Percentiles rank a stretch among this genome's conserved stretches.
Evolutionary conservation across 2,888 invertebrate species (phyloP).

Genomic region (Leptinotarsa peninsularis): DNA sequence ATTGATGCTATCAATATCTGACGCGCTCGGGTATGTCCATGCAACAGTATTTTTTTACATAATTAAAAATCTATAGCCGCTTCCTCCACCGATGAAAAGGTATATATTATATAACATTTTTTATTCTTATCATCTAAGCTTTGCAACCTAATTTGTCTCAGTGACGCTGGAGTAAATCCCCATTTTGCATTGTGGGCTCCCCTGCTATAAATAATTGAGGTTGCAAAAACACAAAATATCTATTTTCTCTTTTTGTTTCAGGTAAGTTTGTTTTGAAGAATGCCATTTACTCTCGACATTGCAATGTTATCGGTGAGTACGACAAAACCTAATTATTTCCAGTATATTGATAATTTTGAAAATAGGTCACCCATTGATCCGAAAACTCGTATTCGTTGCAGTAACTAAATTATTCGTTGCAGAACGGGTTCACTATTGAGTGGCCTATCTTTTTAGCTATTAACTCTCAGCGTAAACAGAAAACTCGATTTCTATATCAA

Average conservation of each 20-base stretch:
- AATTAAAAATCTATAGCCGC: no score
- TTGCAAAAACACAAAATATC: background rate
- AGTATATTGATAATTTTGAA: slow-evolving; percentile 1
- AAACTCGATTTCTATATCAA: background rate
- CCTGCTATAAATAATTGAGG: no score
- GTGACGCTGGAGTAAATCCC: no score
- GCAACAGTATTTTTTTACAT: no score
- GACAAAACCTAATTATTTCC: background rate
- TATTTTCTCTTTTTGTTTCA: slow-evolving; percentile 9
- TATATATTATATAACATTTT: no score
- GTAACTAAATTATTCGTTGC: background rate
- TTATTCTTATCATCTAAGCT: no score
- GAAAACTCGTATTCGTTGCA: background rate
- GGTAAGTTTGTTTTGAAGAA: slow-evolving; percentile 8
- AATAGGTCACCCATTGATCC: slow-evolving; percentile 5
- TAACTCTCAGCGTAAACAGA: background rate
- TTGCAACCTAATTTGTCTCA: no score
- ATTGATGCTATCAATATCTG: no score
- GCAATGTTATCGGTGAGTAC: slow-evolving; percentile 8
- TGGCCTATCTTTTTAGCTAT: background rate
- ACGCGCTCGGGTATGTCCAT: no score
- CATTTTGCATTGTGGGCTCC: no score
- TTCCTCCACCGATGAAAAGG: no score
- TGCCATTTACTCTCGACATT: background rate
- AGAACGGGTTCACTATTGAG: background rate